These are phyloP conservation scores for Orthosia cruda DNA, from an alignment of 2,888 invertebrate genomes.

Conservation along the genomic window DNA sequence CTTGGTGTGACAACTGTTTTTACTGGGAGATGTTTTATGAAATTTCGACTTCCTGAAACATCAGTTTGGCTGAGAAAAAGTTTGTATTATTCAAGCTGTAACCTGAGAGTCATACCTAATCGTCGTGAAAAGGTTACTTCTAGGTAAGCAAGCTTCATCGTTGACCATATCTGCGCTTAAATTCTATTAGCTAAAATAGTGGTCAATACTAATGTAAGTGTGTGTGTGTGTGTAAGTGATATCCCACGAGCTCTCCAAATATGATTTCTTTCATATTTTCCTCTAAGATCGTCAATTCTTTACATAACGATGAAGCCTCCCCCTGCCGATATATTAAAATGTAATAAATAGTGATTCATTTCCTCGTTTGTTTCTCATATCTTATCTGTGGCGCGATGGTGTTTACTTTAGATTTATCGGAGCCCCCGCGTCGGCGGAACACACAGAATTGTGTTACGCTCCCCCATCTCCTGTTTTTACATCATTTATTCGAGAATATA, in stretches of 20 bases:
- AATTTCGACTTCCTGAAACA: not conserved
- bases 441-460: conserved; percentile 82
- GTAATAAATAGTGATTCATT: conserved; percentile 72
- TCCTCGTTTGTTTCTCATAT: conserved; percentile 63
- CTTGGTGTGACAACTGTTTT: conserved; percentile 20
- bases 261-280: not conserved
- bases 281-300: conserved; percentile 4
- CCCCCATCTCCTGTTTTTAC: conserved; percentile 80
- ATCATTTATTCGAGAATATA: conserved; percentile 79
- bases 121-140: too few species aligned
- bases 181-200: not conserved
- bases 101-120: not conserved
- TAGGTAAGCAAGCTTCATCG: not conserved
- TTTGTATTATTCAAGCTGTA: not conserved
- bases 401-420: conserved; percentile 85
- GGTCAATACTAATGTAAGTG: too few species aligned
- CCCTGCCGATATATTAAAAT: conserved; percentile 58
- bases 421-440: conserved; percentile 75
- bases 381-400: conserved; percentile 69
- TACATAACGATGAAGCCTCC: conserved; percentile 12
- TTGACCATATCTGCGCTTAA: not conserved
- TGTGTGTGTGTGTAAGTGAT: too few species aligned
- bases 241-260: not conserved
- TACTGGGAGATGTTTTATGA: conserved; percentile 3
- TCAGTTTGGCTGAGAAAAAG: not conserved